These are phyloP conservation scores for Crepidodera aurea DNA, from an alignment of 2,888 invertebrate genomes.

Conservation along the genomic window DNA sequence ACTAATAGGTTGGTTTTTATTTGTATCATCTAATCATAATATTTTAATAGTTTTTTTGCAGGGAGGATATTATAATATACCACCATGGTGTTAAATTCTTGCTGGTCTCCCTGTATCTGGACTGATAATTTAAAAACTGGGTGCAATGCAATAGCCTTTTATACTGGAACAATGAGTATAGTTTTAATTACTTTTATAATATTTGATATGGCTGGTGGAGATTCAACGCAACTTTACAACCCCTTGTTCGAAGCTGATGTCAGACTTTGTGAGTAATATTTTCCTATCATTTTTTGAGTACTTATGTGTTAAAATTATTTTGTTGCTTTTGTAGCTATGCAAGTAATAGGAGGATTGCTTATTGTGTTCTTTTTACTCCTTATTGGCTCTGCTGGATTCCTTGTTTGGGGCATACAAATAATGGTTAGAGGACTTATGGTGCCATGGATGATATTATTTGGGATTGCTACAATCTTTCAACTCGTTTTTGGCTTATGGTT, in stretches of 20 bases:
- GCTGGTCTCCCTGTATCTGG: slow-evolving; percentile 92
- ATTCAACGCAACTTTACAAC: slow-evolving; percentile 87
- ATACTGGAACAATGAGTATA: slow-evolving; percentile 77
- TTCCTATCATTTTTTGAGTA: not conserved
- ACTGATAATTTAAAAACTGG: slow-evolving; percentile 79
- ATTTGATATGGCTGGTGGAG: slow-evolving; percentile 87
- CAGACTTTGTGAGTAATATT: slow-evolving; percentile 69
- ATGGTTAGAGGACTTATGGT: slow-evolving; percentile 83
- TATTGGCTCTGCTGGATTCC: slow-evolving; percentile 67
- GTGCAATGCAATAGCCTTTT: slow-evolving; percentile 80
- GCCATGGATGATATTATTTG: slow-evolving; percentile 80
- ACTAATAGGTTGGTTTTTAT: too few species aligned
- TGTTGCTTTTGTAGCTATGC: slow-evolving; percentile 67
- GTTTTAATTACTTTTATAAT: slow-evolving; percentile 77
- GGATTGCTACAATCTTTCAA: slow-evolving; percentile 76
- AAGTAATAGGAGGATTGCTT: slow-evolving; percentile 72
- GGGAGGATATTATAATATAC: not conserved
- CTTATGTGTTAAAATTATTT: not conserved
- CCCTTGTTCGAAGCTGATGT: slow-evolving; percentile 90
- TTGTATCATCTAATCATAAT: too few species aligned
- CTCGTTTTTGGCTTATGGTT: slow-evolving; percentile 84
- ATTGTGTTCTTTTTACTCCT: slow-evolving; percentile 68
- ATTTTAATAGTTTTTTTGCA: not conserved
- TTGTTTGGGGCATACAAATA: slow-evolving; percentile 71
- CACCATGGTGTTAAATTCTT: slow-evolving; percentile 76